Conservation (phyloP, 2,797 vertebrate genomes). For the Phataginus tricuspis region DNA sequence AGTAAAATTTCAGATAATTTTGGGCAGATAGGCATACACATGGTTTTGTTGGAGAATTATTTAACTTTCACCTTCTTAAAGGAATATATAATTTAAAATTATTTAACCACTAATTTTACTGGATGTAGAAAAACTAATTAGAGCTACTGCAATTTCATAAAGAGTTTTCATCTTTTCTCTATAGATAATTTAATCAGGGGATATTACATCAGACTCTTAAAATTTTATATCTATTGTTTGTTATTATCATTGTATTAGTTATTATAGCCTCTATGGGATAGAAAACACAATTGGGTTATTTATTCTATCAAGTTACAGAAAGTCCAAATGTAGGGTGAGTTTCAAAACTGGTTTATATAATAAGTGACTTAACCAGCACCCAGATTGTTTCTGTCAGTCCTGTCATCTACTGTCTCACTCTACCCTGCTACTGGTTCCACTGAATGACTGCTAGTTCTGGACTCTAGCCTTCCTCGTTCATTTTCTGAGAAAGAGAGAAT, state of each 20-base stretch:
- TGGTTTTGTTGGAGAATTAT: neutral
- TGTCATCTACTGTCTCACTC: neutral
- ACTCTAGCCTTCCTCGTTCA: neutral
- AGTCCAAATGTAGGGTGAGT: neutral
- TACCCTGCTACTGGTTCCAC: neutral
- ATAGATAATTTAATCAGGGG: neutral
- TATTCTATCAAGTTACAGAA: neutral
- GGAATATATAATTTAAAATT: neutral
- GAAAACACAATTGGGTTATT: neutral
- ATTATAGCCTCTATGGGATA: neutral
- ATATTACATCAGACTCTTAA: neutral
- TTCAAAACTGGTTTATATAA: neutral
- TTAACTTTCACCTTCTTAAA: neutral
- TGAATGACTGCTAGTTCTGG: neutral
- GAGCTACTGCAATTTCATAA: neutral
- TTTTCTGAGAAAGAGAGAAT: neutral
- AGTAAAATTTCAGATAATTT: neutral
- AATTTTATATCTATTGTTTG: neutral
- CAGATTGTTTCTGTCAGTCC: neutral
- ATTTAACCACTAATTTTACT: neutral
- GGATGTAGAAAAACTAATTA: neutral
- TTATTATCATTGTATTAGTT: neutral
- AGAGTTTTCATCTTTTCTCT: neutral
- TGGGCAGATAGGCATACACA: neutral
- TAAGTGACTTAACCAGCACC: neutral